These are phyloP conservation scores for Nematostella vectensis DNA, from an alignment of 92 coral and sea anemone genomes.

Conservation along the genomic window DNA sequence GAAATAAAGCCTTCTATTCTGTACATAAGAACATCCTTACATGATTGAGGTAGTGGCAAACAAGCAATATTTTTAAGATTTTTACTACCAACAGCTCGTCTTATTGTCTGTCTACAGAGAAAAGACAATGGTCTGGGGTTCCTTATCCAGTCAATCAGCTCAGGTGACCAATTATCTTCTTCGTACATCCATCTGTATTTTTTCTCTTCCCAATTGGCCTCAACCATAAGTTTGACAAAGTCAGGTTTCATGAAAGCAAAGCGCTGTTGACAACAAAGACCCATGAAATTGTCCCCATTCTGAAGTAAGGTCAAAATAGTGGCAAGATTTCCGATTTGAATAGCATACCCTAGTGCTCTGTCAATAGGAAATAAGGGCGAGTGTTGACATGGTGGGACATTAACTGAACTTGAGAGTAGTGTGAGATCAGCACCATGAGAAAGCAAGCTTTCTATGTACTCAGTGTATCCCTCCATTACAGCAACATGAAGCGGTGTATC, in stretches of 20 bases:
- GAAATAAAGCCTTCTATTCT: background rate
- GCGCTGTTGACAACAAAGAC: too few relatives aligned
- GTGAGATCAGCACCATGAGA: background rate
- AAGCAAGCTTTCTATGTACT: background rate
- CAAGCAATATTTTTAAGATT: background rate
- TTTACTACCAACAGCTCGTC: background rate
- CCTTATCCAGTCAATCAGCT: background rate
- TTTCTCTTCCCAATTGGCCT: too few relatives aligned
- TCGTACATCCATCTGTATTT: background rate
- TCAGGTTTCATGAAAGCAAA: too few relatives aligned
- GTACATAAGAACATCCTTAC: background rate
- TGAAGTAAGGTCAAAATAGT: background rate
- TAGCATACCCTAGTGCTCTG: background rate
- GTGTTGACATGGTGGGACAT: too few relatives aligned
- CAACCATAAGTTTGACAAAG: too few relatives aligned
- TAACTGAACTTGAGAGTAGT: background rate
- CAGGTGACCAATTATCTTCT: background rate
- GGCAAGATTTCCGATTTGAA: background rate
- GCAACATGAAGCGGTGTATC: background rate
- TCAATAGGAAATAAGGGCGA: background rate
- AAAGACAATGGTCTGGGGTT: background rate
- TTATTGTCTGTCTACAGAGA: background rate
- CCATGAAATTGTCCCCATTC: constrained; percentile 3
- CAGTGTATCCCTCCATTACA: background rate
- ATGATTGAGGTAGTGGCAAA: background rate